These are phyloP conservation scores for Noctua janthina DNA, from an alignment of 2,888 invertebrate genomes.

Conservation along the genomic window DNA sequence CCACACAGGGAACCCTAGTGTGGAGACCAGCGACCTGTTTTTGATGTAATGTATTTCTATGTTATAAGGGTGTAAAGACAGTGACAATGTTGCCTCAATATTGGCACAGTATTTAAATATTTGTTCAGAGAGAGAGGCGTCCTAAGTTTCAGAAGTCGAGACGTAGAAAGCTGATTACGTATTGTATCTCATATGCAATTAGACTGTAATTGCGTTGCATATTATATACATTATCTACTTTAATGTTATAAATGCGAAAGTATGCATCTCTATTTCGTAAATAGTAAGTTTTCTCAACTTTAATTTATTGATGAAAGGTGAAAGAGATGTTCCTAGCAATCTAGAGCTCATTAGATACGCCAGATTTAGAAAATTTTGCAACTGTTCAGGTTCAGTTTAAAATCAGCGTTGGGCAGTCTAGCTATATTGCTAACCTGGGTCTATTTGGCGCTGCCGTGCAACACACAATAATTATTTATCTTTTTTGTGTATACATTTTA, in stretches of 20 bases:
- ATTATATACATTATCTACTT: not conserved
- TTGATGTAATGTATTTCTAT: no score
- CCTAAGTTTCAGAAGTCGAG: not conserved
- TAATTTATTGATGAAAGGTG: not conserved
- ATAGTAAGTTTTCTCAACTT: not conserved
- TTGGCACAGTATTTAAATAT: not conserved
- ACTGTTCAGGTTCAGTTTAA: not conserved
- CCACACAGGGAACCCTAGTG: no score
- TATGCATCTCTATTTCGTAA: not conserved
- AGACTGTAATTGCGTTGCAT: not conserved
- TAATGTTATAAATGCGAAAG: not conserved
- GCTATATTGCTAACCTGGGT: no score
- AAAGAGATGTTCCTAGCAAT: not conserved
- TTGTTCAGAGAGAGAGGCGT: no score
- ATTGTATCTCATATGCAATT: not conserved
- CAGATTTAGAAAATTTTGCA: not conserved
- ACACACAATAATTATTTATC: no score
- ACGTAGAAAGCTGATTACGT: not conserved
- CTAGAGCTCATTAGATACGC: not conserved
- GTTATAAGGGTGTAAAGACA: not conserved
- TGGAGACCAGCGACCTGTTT: no score
- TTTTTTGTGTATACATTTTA: no score
- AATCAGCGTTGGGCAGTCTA: not conserved
- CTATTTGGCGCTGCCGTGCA: no score
- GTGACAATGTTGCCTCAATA: not conserved